Conservation (phyloP, 2,797 vertebrate genomes). For the Echiichthys vipera region DNA sequence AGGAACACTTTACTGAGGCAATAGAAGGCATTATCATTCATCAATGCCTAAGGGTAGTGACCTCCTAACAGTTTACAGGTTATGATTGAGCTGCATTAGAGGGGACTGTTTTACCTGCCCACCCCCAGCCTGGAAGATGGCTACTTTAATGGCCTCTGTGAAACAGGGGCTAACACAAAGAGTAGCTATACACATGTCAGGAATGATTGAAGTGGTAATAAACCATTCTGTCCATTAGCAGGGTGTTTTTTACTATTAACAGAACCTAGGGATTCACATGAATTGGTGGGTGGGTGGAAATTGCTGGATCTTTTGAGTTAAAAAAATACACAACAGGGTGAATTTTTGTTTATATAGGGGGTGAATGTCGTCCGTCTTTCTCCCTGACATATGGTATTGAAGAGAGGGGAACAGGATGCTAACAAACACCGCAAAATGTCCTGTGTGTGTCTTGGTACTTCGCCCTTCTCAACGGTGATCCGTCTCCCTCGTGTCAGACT, state of each 20-base stretch:
- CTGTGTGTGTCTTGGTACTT: conserved; percentile 67
- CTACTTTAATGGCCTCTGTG: conserved; percentile 66
- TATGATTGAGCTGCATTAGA: conserved; percentile 70
- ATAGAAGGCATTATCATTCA: conserved; percentile 66
- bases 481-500: conserved; percentile 70
- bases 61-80: conserved; percentile 68
- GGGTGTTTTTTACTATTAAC: conserved; percentile 71
- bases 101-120: conserved; percentile 62
- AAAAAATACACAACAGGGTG: conserved; percentile 78
- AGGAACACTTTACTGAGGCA: conserved; percentile 67
- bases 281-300: conserved; percentile 67
- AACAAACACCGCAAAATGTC: conserved; percentile 65
- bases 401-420: conserved; percentile 70
- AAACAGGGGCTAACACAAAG: conserved; percentile 62
- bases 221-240: conserved; percentile 78
- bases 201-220: conserved; percentile 79
- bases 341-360: conserved; percentile 75
- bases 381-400: conserved; percentile 66
- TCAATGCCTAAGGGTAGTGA: conserved; percentile 66
- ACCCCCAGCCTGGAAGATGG: conserved; percentile 59
- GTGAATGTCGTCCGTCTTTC: conserved; percentile 74
- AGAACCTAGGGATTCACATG: conserved; percentile 58
- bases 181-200: conserved; percentile 71
- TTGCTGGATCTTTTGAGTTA: conserved; percentile 66
- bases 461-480: conserved; percentile 72